A percentile compares a stretch with the other conserved stretches of the same genome.
Conservation (phyloP, 1,140 invertebrate genomes). For the Anastatus disparis region DNA sequence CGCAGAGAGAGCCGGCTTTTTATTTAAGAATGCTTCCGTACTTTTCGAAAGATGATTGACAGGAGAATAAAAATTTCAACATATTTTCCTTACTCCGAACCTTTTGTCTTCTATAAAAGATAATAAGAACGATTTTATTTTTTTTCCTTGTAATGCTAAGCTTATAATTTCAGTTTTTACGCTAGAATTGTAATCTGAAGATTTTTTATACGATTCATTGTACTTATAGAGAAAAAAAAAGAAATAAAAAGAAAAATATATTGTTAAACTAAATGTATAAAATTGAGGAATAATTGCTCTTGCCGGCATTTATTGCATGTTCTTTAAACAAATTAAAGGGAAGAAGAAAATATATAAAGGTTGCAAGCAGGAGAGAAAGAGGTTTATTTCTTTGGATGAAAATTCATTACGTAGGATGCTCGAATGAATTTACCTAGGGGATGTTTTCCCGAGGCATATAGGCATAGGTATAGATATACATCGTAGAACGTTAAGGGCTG, state of each 20-base stretch:
- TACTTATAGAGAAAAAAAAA: too few species aligned
- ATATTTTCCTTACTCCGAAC: background rate
- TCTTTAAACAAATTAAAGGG: slow-evolving; percentile 11
- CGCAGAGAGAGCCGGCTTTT: background rate
- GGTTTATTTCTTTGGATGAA: background rate
- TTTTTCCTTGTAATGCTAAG: too few species aligned
- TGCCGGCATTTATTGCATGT: background rate
- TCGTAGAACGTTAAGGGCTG: too few species aligned
- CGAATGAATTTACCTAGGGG: slow-evolving; percentile 24
- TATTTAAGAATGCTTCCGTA: background rate
- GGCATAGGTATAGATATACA: too few species aligned
- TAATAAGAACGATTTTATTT: background rate
- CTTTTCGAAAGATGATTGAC: slow-evolving; percentile 28
- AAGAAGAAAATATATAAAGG: too few species aligned
- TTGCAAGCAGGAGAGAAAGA: too few species aligned
- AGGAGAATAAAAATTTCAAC: too few species aligned
- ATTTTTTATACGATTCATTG: too few species aligned
- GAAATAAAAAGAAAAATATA: too few species aligned
- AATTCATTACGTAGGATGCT: slow-evolving; percentile 16
- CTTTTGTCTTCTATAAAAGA: background rate
- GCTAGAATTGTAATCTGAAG: background rate
- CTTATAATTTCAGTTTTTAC: background rate
- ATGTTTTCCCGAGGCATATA: background rate
- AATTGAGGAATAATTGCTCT: too few species aligned
- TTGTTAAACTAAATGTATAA: too few species aligned